phyloP scores from a whole-genome alignment of 1,140 invertebrate species.

The Lepidotrigona ventralis region DNA sequence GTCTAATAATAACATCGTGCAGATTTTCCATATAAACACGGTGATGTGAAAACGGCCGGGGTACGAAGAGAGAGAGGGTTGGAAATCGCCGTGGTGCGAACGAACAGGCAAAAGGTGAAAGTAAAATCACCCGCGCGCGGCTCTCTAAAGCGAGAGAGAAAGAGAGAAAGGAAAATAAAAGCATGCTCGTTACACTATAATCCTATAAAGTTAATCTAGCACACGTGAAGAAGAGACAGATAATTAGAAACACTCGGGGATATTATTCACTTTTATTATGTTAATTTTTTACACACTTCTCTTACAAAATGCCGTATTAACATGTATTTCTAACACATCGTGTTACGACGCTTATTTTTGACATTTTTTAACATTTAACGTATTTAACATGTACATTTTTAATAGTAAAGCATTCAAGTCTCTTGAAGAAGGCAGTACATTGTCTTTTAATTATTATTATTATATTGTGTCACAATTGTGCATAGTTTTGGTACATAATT shows the following conservation, averaged over 20 bases:
- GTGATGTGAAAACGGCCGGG: background rate
- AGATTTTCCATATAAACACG: slow-evolving; percentile 23
- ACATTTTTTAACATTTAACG: too few relatives aligned
- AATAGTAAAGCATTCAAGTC: too few relatives aligned
- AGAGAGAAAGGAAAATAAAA: background rate
- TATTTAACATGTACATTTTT: too few relatives aligned
- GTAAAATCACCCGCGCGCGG: background rate
- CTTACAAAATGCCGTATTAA: too few relatives aligned
- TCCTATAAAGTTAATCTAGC: background rate
- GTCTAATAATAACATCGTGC: slow-evolving; percentile 19
- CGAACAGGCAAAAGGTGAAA: background rate
- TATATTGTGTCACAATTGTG: too few relatives aligned
- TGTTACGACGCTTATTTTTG: too few relatives aligned
- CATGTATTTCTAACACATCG: too few relatives aligned
- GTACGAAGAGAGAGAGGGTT: background rate
- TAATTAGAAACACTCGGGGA: background rate
- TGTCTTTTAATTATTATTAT: too few relatives aligned
- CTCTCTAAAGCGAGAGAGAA: background rate
- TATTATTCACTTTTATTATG: background rate
- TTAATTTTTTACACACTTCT: too few relatives aligned
- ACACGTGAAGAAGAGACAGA: background rate
- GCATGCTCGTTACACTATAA: background rate
- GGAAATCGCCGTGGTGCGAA: slow-evolving; percentile 1
- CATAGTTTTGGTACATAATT: too few relatives aligned
- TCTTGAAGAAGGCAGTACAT: too few relatives aligned